phyloP scores from a whole-genome alignment of 2,888 invertebrate species.

The Troides oblongomaculatus region DNA sequence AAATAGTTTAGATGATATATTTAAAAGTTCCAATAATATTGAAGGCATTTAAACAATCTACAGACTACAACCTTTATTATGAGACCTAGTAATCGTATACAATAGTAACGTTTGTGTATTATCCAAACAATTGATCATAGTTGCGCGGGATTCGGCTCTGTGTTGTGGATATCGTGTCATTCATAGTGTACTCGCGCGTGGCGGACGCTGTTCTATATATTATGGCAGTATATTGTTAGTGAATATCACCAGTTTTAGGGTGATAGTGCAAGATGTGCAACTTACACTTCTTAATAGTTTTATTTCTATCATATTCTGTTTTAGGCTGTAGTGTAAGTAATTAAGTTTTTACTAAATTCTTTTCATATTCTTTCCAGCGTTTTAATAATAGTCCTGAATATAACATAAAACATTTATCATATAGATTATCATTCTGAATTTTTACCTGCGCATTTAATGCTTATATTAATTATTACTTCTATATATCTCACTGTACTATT shows the following conservation, averaged over 20 bases:
- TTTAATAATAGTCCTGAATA: too few relatives aligned
- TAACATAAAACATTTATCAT: too few relatives aligned
- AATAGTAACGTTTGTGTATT: slow-evolving; percentile 23
- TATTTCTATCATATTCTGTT: slow-evolving; percentile 22
- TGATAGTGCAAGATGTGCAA: slow-evolving; percentile 47
- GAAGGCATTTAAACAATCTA: slow-evolving; percentile 3
- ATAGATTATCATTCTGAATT: too few relatives aligned
- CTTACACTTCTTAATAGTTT: slow-evolving; percentile 35
- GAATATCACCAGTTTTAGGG: slow-evolving; percentile 41
- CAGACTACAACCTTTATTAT: slow-evolving; percentile 17
- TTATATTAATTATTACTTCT: too few relatives aligned
- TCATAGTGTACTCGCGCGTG: slow-evolving; percentile 47
- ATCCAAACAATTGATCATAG: slow-evolving; percentile 23
- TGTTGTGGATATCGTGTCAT: slow-evolving; percentile 31
- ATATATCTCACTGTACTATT: too few relatives aligned
- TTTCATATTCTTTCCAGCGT: too few relatives aligned
- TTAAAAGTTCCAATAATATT: slow-evolving; percentile 8
- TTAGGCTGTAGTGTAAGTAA: slow-evolving; percentile 19
- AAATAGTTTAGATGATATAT: not conserved
- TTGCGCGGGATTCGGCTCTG: not conserved
- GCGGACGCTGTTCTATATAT: slow-evolving; percentile 46
- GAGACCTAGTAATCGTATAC: slow-evolving; percentile 22
- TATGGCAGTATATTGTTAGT: not conserved
- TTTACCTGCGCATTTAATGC: too few relatives aligned
- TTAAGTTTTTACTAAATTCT: not conserved